Percentiles rank a stretch among this genome's conserved stretches.
These are phyloP conservation scores for Stictonetta naevosa DNA, from an alignment of 2,113 vertebrate species.

Conservation along the genomic window DNA sequence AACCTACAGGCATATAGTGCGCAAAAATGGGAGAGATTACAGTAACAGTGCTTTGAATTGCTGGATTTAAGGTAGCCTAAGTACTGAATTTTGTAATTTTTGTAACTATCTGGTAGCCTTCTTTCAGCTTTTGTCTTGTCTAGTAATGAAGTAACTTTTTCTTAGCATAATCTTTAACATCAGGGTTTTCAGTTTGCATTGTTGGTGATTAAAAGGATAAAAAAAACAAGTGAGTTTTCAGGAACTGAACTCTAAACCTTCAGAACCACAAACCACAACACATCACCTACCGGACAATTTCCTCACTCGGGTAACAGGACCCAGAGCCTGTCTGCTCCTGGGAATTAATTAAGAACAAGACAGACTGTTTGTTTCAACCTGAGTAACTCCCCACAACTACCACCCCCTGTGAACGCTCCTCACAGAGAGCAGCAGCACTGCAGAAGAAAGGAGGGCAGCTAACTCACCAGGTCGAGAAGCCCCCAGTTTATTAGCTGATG, in stretches of 20 bases:
- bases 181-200: slow-evolving; percentile 1
- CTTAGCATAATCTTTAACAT: background rate
- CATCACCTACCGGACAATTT: slow-evolving; percentile 1
- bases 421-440: background rate
- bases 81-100: background rate
- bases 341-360: slow-evolving; percentile 28
- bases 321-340: background rate
- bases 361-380: slow-evolving; percentile 4
- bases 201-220: slow-evolving; percentile 33
- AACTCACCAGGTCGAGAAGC: background rate
- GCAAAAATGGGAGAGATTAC: background rate
- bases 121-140: background rate
- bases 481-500: background rate
- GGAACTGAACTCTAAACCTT: slow-evolving; percentile 2
- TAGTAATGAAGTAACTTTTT: background rate
- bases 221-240: background rate
- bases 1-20: background rate
- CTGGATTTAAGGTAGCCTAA: background rate
- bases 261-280: slow-evolving; percentile 47
- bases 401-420: background rate
- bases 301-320: slow-evolving; percentile 4
- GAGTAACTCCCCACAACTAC: background rate
- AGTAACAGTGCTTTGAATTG: background rate
- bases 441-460: background rate
- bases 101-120: background rate